Evolutionary conservation across 2,888 invertebrate species (phyloP), one percentile per base, ranked within the genome.

Genomic region (Ligdia adustata): DNA sequence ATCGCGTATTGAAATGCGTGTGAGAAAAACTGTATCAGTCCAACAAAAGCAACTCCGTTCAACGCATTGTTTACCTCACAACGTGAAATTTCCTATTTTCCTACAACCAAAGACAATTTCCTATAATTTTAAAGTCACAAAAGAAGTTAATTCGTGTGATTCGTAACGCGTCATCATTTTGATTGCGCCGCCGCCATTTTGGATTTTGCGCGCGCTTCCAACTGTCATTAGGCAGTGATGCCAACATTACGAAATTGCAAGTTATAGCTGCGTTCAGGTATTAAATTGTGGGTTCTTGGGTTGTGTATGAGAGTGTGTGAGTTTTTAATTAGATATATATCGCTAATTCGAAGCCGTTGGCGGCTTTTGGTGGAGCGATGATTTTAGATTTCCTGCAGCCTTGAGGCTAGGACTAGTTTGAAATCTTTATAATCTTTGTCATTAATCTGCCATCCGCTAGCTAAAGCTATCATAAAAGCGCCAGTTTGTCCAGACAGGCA

Each of bases 221-320:
- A 75, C 84, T 82, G 86, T 88, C 86, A 87, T 87, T 87, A 88
- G 76, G 72, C 82, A 79, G 82, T 79, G 83, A 78, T 83, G 83
- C 85, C 85, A 87, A 85, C 85, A 77, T 86, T 71, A 69, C 66
- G 71, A 86, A 88, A 88, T 87, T 84, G 79, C 80, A 74, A 78
- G 80, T 78, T 86, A 76, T 71, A 71, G 81, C 73, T 75, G 79
- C 80, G 71, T 79, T 81, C 78, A 75, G 69, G 78, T 82, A 82
- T 83, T 80, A 84, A 85, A 87, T 87, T 85, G 79, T 71, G 61
- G 80, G 75, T 71, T 79, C 77, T 73, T 69, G 65, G 60, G 51
- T 59, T 62, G 62, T 62, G 64, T 69, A 66, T 69, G 67, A 66
- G 66, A 66, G 71, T 71, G 64, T 69, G 65, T 71, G 68, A 69